Conservation (phyloP, 2,888 invertebrate genomes). For the Acleris holmiana region DNA sequence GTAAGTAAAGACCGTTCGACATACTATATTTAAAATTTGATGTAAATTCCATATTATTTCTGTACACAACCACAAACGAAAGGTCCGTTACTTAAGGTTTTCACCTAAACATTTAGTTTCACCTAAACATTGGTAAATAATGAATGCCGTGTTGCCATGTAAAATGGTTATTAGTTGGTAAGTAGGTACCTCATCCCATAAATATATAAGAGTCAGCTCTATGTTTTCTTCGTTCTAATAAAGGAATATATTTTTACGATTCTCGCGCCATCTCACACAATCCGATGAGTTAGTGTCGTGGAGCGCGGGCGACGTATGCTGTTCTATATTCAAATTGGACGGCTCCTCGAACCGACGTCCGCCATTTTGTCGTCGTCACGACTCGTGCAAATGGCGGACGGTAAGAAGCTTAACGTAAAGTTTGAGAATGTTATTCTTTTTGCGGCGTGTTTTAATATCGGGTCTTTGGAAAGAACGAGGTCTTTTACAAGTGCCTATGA, state of each 20-base stretch:
- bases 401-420: constrained; percentile 48
- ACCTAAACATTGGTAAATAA: not conserved
- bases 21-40: no score
- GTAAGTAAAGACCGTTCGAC: no score
- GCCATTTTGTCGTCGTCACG: constrained; percentile 79
- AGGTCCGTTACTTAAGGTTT: no score
- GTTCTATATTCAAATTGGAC: constrained; percentile 83
- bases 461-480: not conserved
- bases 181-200: no score
- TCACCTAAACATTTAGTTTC: no score
- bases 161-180: no score
- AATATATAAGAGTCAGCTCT: constrained; percentile 41
- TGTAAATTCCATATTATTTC: no score
- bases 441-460: constrained; percentile 15
- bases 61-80: no score
- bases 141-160: not conserved
- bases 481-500: no score
- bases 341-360: constrained; percentile 66
- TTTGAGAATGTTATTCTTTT: constrained; percentile 25
- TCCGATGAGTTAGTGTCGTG: constrained; percentile 81
- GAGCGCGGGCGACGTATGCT: constrained; percentile 82
- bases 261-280: constrained; percentile 78
- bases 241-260: constrained; percentile 81
- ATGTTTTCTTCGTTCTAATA: constrained; percentile 54
- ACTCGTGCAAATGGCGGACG: constrained; percentile 68